Base-by-base conservation (phyloP, 1,140 invertebrate genomes). In the Coptotermes formosanus region DNA sequence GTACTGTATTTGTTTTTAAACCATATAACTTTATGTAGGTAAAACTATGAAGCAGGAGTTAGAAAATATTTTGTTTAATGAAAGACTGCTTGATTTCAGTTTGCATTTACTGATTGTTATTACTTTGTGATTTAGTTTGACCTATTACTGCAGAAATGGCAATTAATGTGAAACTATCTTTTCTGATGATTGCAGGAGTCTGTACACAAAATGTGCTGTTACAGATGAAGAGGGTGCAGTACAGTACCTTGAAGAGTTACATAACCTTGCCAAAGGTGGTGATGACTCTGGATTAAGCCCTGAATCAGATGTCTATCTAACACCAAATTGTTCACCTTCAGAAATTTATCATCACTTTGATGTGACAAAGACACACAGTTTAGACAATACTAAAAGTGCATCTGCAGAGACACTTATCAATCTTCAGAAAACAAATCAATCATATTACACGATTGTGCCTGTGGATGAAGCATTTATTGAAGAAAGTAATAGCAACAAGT, bases 391-490 rank as follows among this genome's bases (percentile, higher is more conserved):
- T 30, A n/a, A 30, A n/a, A 84, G 83, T 55, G 48, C 55, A 21
- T 64, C 48, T 25, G 52, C 16, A 52, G 52, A 82, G 21, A 83
- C 45, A 83, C 25, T 86, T 23, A 44, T 45, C 19, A 45, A 75
- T 43, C 86, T 84, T 43, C 83, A 85, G 32, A 83, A 86, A 44
- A 86, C 55, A 45, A 83, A 86, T 48, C 81, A 55, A 30, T 87
- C 86, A 21, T 89, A 89, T 85, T 89, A 89, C 82, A 88, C 88
- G 38, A 85, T 89, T 69, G 89, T 89, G 48, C 88, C 88, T 81
- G 69, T 89, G 14, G 89, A 89, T 82, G 88, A 89, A 82, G 87
- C 44, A 87, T 87, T 59, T 44, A 87, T 38, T n/a, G 48, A 84
- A 38, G 83, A 84, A 84, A 25, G 4, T 48, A 23, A 48, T 25